A percentile compares a stretch with the other conserved stretches of the same genome.
Evolutionary conservation across 2,113 vertebrate species (phyloP).

Genomic region (Cinclus mexicanus): DNA sequence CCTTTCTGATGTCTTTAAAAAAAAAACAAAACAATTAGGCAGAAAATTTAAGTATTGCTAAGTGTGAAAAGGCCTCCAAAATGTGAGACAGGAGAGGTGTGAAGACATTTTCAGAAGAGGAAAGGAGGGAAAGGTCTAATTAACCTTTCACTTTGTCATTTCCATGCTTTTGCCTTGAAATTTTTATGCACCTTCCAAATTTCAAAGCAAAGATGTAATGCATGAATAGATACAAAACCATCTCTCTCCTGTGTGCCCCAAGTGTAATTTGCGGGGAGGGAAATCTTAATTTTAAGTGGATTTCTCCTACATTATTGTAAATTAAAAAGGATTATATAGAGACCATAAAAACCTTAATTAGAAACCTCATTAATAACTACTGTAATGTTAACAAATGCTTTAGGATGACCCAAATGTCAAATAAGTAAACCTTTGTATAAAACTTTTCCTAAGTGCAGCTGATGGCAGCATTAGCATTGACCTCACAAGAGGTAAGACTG

Average conservation of each 20-base stretch:
- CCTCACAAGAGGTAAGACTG: not conserved
- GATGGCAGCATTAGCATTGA: not conserved
- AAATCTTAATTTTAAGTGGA: not conserved
- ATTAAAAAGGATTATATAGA: not conserved
- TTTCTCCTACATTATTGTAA: not conserved
- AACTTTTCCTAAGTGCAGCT: not conserved
- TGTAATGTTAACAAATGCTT: not conserved
- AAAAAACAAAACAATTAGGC: not conserved
- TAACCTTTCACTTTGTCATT: not conserved
- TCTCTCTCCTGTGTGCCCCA: not conserved
- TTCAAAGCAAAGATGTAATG: not conserved
- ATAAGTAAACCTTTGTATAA: not conserved
- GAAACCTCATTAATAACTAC: not conserved
- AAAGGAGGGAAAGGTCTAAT: not conserved
- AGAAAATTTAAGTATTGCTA: not conserved
- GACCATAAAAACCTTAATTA: not conserved
- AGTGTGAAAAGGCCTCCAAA: not conserved
- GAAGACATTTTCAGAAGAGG: not conserved
- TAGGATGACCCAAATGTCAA: not conserved
- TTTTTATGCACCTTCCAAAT: not conserved
- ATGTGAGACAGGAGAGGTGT: not conserved
- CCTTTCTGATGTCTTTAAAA: not conserved
- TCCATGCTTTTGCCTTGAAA: not conserved
- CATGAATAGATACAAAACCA: not conserved
- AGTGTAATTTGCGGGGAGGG: not conserved